These are phyloP conservation scores for Cinclus mexicanus DNA, from an alignment of 2,113 vertebrate genomes.

Conservation along the genomic window DNA sequence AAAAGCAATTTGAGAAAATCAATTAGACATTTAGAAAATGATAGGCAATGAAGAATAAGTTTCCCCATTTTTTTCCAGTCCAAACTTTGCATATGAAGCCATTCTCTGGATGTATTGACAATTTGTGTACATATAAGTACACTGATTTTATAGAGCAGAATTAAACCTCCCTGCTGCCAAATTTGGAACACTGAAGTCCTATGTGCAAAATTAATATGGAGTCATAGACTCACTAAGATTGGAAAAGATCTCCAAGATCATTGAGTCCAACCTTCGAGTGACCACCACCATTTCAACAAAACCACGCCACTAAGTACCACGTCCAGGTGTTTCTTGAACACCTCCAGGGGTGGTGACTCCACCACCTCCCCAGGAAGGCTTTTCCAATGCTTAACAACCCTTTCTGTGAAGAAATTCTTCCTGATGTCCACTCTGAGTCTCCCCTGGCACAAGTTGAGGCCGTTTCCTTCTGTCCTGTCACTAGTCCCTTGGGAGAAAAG, in stretches of 20 bases:
- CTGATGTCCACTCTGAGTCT: not conserved
- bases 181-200: not conserved
- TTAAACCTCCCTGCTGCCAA: not conserved
- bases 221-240: not conserved
- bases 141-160: not conserved
- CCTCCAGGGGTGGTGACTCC: too few species aligned
- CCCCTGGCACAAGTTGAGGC: not conserved
- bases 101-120: not conserved
- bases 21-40: not conserved
- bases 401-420: not conserved
- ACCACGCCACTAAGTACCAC: not conserved
- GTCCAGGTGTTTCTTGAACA: not conserved
- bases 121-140: accelerated
- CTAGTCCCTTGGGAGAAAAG: not conserved
- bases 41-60: not conserved
- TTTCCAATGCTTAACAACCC: not conserved
- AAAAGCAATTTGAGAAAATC: not conserved
- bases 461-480: not conserved
- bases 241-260: not conserved
- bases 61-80: not conserved
- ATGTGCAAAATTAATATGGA: not conserved
- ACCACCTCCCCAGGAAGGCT: not conserved
- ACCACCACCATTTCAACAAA: not conserved
- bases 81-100: not conserved
- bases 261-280: not conserved